Evolutionary conservation across 2,797 vertebrate genomes (phyloP).

Genomic region (Platyrinchus mystaceus): DNA sequence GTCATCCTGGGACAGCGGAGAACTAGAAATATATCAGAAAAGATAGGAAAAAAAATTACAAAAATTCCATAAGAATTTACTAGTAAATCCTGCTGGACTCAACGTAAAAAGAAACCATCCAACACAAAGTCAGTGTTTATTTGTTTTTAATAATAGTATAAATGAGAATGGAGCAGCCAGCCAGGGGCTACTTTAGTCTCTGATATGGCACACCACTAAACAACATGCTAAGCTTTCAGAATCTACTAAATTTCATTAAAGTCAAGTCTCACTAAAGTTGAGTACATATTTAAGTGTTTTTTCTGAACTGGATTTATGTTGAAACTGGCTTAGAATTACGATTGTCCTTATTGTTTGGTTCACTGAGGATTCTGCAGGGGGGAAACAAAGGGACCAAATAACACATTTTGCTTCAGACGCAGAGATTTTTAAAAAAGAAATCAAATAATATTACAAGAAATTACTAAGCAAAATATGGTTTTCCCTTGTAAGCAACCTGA

Average conservation of each 20-base stretch:
- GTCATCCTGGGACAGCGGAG: neutral
- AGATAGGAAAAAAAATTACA: neutral
- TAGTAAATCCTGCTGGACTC: neutral
- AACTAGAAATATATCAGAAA: neutral
- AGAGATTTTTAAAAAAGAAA: neutral
- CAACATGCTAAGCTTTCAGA: constrained; percentile 6
- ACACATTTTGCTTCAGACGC: neutral
- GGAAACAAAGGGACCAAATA: neutral
- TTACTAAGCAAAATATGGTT: neutral
- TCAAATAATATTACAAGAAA: neutral
- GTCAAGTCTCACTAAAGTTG: neutral
- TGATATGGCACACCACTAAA: constrained; percentile 10
- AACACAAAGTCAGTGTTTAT: neutral
- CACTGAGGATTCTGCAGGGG: neutral
- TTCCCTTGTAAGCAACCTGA: neutral
- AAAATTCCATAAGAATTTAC: neutral
- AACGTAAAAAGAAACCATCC: neutral
- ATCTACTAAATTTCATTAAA: constrained; percentile 7
- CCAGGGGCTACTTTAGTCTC: neutral
- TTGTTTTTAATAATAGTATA: constrained; percentile 11
- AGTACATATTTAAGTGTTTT: neutral
- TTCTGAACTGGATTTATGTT: constrained; percentile 38
- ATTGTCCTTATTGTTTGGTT: constrained; percentile 30
- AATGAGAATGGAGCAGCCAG: neutral
- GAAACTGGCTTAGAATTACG: constrained; percentile 34